Conservation (phyloP, 2,797 vertebrate genomes). For the Poliocrania exsul region DNA sequence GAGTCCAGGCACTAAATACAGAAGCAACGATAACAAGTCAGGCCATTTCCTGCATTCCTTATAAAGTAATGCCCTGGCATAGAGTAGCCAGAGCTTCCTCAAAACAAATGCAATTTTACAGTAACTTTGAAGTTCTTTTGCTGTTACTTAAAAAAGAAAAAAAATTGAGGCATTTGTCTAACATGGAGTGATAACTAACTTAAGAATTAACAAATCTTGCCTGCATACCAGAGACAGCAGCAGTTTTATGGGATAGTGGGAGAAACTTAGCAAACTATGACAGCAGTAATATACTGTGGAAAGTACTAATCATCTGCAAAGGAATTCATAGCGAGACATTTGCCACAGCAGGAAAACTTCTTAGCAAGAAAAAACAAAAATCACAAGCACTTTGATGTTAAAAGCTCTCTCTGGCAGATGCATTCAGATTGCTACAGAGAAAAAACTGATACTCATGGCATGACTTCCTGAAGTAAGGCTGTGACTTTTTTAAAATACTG, state of each 20-base stretch:
- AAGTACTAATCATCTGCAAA: conserved; percentile 36
- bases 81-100: not conserved
- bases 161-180: not conserved
- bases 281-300: conserved; percentile 16
- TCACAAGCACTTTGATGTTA: not conserved
- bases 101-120: conserved; percentile 26
- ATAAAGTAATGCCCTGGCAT: not conserved
- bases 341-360: conserved; percentile 35
- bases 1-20: conserved; percentile 43
- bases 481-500: not conserved
- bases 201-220: not conserved
- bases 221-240: not conserved
- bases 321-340: conserved; percentile 29
- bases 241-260: not conserved
- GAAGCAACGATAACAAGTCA: conserved; percentile 28
- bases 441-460: not conserved
- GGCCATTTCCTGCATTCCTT: conserved; percentile 35
- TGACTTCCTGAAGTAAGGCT: not conserved
- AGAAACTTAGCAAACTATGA: not conserved
- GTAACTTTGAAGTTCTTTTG: not conserved
- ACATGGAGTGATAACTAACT: not conserved
- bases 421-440: not conserved
- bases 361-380: not conserved
- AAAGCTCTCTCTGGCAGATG: not conserved
- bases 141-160: not conserved